phyloP scores from a whole-genome alignment of 2,113 vertebrate genomes.

The Barnardius zonarius region DNA sequence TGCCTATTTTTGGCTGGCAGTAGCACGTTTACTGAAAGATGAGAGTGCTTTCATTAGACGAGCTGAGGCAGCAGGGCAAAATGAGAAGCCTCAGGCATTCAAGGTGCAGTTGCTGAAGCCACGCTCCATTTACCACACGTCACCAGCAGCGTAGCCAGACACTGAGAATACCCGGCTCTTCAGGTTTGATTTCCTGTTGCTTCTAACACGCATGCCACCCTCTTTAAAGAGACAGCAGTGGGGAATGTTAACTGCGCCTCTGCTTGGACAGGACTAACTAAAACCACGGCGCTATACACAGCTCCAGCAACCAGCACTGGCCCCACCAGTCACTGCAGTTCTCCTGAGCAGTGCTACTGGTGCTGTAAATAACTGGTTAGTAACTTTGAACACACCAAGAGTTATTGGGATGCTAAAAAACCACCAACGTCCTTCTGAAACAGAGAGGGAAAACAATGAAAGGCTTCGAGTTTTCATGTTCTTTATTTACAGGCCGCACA shows the following conservation, averaged over 20 bases:
- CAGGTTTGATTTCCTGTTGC: not conserved
- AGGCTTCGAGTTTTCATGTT: conserved; percentile 47
- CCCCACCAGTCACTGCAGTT: accelerated
- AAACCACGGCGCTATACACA: accelerated
- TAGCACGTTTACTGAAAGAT: not conserved
- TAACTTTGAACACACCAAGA: not conserved
- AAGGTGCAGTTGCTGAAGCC: not conserved
- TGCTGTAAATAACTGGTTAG: not conserved
- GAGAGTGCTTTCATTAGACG: not conserved
- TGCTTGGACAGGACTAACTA: not conserved
- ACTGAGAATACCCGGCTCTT: not conserved
- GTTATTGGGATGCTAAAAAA: not conserved
- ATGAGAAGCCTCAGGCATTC: not conserved
- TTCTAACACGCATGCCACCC: accelerated
- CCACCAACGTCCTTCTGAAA: not conserved
- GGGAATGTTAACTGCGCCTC: not conserved
- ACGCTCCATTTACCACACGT: not conserved
- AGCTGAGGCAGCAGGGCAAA: not conserved
- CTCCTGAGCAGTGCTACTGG: not conserved
- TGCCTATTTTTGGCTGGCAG: not conserved
- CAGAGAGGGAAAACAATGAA: conserved; percentile 41
- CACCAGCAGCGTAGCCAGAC: not conserved
- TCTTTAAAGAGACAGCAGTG: too few relatives aligned
- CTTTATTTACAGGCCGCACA: conserved; percentile 71
- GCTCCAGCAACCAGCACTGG: accelerated